phyloP scores from a whole-genome alignment of 2,113 vertebrate genomes.

The Myrmecobius fasciatus region DNA sequence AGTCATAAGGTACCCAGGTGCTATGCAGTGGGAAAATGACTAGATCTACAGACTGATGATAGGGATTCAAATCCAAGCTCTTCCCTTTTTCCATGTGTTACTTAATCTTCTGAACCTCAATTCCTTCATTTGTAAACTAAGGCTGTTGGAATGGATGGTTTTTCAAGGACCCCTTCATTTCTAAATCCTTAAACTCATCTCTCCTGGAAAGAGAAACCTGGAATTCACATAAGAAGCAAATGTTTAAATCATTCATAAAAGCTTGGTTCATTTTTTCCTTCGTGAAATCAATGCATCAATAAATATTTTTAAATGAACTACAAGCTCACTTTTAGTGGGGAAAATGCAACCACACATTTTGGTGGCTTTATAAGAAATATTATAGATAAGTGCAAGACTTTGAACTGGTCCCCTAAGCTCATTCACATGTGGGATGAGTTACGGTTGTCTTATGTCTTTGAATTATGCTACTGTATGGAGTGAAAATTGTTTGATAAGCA shows the following conservation, averaged over 20 bases:
- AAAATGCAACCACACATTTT: slow-evolving; percentile 33
- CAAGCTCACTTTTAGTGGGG: slow-evolving; percentile 40
- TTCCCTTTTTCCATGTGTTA: background rate
- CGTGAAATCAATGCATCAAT: background rate
- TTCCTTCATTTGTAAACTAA: background rate
- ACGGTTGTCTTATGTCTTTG: slow-evolving; percentile 73
- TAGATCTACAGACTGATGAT: background rate
- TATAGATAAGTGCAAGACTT: slow-evolving; percentile 48
- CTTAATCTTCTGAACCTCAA: background rate
- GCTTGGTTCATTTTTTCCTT: background rate
- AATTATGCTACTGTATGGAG: slow-evolving; percentile 77
- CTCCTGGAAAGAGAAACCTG: background rate
- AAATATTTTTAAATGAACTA: background rate
- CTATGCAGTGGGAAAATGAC: background rate
- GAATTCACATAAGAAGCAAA: background rate
- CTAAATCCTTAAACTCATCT: background rate
- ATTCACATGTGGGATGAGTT: slow-evolving; percentile 70
- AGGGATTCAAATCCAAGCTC: background rate
- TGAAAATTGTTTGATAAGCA: slow-evolving; percentile 79
- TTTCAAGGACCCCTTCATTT: background rate
- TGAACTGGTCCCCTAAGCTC: slow-evolving; percentile 50
- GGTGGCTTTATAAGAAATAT: background rate
- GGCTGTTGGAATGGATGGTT: background rate
- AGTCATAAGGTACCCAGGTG: background rate
- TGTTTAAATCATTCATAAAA: slow-evolving; percentile 3